phyloP scores from a whole-genome alignment of 2,797 vertebrate genomes.

The Labeo calbasu region DNA sequence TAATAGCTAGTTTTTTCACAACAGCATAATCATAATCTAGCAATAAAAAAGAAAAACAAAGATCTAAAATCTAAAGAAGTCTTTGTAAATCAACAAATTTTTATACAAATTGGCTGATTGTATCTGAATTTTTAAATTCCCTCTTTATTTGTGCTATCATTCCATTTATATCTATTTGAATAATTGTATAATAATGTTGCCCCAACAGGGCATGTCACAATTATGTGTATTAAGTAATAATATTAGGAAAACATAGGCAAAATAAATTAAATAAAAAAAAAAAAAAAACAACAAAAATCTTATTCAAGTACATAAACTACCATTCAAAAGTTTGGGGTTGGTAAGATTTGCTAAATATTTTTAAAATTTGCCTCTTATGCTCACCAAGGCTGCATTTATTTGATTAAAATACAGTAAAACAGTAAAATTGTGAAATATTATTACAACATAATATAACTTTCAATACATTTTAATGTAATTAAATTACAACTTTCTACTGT shows the following conservation, averaged over 20 bases:
- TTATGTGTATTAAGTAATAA: not conserved
- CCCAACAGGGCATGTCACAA: no score
- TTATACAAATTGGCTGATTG: not conserved
- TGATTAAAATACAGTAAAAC: no score
- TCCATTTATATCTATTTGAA: not conserved
- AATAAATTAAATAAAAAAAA: not conserved
- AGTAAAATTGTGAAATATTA: not conserved
- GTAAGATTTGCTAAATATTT: not conserved
- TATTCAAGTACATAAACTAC: not conserved
- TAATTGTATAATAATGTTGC: not conserved
- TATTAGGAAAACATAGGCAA: not conserved
- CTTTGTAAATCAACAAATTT: not conserved
- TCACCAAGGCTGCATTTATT: not conserved
- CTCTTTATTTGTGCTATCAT: not conserved
- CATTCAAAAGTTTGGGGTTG: not conserved
- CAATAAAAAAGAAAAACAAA: not conserved
- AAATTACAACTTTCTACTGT: not conserved
- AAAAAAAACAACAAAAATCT: not conserved
- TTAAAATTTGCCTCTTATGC: not conserved
- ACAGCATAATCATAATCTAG: not conserved
- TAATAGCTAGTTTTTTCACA: not conserved
- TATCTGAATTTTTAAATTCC: not conserved
- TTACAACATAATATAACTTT: not conserved
- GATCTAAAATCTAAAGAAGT: not conserved
- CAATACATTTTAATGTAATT: not conserved